A percentile compares a stretch with the other conserved stretches of the same genome.
These are phyloP conservation scores for Scytalopus superciliaris DNA, from an alignment of 2,113 vertebrate genomes.

Conservation along the genomic window DNA sequence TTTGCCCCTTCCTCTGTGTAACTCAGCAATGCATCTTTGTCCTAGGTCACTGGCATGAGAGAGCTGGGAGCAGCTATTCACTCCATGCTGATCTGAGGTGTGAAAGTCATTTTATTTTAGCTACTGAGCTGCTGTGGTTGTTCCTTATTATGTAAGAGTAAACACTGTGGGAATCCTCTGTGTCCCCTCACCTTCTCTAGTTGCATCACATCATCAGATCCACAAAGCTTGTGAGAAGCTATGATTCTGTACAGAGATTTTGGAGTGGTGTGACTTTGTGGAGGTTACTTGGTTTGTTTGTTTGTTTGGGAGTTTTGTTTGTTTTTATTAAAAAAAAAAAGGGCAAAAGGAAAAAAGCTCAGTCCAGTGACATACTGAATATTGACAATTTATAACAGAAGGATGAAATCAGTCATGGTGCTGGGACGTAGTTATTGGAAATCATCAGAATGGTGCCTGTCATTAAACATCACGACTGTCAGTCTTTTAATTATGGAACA, in stretches of 20 bases:
- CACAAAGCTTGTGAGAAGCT: background rate
- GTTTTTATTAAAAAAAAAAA: background rate
- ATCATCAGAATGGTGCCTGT: background rate
- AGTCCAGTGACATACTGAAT: background rate
- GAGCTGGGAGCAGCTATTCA: background rate
- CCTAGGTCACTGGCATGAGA: accelerated
- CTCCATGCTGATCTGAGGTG: background rate
- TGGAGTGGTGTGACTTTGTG: background rate
- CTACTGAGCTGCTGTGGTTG: background rate
- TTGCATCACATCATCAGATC: background rate
- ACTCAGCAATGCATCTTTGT: background rate
- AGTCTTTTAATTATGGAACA: background rate
- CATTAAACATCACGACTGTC: background rate
- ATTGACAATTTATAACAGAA: background rate
- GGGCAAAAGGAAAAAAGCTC: background rate
- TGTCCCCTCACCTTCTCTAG: background rate
- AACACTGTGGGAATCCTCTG: background rate
- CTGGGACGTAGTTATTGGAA: no score
- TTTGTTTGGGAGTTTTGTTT: background rate
- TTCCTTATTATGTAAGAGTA: background rate
- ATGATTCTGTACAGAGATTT: background rate
- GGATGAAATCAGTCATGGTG: background rate
- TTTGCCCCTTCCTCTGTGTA: background rate
- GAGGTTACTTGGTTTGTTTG: background rate
- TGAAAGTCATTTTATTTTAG: background rate